Evolutionary conservation across 2,797 vertebrate species (phyloP).

Genomic region (Trichosurus vulpecula): DNA sequence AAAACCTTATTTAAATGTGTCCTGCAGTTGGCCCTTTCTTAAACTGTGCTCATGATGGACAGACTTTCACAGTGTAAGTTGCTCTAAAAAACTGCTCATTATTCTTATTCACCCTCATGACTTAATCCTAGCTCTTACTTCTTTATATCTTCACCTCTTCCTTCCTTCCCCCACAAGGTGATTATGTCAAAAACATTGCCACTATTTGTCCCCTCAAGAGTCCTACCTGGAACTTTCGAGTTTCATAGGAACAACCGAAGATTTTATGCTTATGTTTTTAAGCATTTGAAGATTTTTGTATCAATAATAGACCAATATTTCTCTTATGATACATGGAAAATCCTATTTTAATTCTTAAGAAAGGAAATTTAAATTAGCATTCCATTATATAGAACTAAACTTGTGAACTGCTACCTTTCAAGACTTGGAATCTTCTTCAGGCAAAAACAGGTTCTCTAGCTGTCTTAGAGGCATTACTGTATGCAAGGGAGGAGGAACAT

Average conservation of each 20-base stretch:
- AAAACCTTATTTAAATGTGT: not conserved
- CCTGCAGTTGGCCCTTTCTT: not conserved
- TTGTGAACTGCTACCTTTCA: not conserved
- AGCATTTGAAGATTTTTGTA: not conserved
- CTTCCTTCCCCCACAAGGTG: not conserved
- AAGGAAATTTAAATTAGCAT: not conserved
- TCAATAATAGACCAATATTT: not conserved
- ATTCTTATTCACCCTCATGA: not conserved
- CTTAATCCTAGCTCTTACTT: not conserved
- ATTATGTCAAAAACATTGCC: not conserved
- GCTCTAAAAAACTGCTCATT: not conserved
- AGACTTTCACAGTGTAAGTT: not conserved
- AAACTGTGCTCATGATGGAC: not conserved
- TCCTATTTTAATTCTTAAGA: not conserved
- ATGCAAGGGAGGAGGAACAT: not conserved
- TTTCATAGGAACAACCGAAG: not conserved
- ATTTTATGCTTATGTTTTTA: not conserved
- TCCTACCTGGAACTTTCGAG: not conserved
- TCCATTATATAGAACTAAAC: not conserved
- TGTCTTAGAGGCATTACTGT: not conserved
- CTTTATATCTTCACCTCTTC: not conserved
- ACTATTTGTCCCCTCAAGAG: not conserved
- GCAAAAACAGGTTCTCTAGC: not conserved
- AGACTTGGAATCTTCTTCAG: not conserved
- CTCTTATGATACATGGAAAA: not conserved